Percentiles rank a stretch among this genome's conserved stretches.
phyloP scores from a whole-genome alignment of 2,888 invertebrate genomes.

The Ashinkailepas kermadecensis region DNA sequence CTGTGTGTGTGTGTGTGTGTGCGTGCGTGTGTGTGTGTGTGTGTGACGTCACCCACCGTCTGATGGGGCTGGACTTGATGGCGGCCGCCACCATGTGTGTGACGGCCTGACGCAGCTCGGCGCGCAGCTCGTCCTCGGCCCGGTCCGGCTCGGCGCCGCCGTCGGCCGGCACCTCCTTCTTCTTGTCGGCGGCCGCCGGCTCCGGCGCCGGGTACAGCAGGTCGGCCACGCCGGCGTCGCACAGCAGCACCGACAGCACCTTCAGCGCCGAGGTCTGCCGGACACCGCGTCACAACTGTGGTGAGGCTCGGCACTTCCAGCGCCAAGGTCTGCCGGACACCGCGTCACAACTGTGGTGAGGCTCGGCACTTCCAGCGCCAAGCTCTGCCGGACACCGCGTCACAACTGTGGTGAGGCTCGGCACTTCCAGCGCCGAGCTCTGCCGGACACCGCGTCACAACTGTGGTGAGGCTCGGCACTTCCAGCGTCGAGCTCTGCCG shows the following conservation, averaged over 20 bases:
- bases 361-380: no score
- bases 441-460: no score
- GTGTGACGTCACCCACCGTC: background rate
- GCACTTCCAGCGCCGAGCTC: no score
- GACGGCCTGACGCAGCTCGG: conserved; percentile 1
- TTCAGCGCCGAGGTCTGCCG: conserved; percentile 5
- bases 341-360: no score
- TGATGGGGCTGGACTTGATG: conserved; percentile 12
- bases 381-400: no score
- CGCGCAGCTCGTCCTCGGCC: background rate
- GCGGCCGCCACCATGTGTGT: conserved; percentile 11
- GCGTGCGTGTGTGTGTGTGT: no score
- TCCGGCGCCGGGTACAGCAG: conserved; percentile 5
- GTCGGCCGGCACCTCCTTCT: background rate
- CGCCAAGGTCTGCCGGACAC: no score
- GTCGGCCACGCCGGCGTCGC: background rate
- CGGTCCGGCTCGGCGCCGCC: background rate
- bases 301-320: no score
- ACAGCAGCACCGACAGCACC: conserved; percentile 12
- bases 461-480: no score
- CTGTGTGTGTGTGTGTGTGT: no score
- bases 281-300: background rate
- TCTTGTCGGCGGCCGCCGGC: background rate
- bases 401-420: no score
- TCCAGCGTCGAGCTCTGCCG: no score